Percentiles rank a stretch among this genome's conserved stretches.
phyloP scores from a whole-genome alignment of 2,797 vertebrate genomes.

The Poliocrania exsul region DNA sequence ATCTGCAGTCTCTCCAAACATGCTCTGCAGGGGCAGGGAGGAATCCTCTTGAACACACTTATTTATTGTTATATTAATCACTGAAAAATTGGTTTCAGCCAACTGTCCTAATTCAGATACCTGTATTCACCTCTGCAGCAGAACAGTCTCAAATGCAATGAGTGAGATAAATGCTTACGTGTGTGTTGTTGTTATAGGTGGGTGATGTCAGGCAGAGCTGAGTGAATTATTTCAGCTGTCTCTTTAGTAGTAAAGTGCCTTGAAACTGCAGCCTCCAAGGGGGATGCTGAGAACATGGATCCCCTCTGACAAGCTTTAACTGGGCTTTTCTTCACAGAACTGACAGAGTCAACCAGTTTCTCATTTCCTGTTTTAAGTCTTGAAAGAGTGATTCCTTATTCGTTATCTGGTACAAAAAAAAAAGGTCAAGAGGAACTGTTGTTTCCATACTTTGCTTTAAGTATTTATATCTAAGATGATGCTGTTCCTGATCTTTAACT shows the following conservation, averaged over 20 bases:
- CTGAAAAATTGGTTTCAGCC: neutral
- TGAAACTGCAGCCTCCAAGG: neutral
- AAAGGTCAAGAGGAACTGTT: neutral
- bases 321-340: neutral
- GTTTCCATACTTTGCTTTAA: neutral
- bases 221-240: neutral
- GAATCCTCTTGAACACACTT: neutral
- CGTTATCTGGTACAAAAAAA: neutral
- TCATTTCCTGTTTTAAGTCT: neutral
- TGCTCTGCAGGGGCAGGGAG: neutral
- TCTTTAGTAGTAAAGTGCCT: neutral
- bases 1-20: neutral
- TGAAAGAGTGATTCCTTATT: neutral
- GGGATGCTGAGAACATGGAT: neutral
- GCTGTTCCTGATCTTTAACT: neutral
- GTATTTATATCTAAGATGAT: neutral
- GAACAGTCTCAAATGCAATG: accelerated
- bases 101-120: neutral
- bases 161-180: neutral
- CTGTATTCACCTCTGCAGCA: neutral
- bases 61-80: neutral
- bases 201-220: neutral
- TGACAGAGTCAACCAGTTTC: neutral
- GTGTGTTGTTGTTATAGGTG: neutral
- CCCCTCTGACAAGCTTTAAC: neutral